Base-by-base conservation (phyloP, 2,888 invertebrate genomes). In the Phalera bucephala region DNA sequence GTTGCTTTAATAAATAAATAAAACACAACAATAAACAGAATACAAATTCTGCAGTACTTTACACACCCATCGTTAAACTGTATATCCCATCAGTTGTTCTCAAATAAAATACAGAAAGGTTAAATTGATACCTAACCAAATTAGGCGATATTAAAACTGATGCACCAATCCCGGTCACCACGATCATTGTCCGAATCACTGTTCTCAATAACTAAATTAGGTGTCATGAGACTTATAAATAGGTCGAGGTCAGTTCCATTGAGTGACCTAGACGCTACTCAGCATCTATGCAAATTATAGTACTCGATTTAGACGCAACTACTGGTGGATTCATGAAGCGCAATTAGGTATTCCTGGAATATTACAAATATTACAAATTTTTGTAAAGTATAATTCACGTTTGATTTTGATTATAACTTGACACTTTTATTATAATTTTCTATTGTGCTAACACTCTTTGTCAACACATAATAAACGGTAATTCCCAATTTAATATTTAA, bases 201-300 rank as follows among this genome's bases (percentile, higher is more conserved):
- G 71, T 48, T 70, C 76, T 64, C 67, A 77, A 80, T 81, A 67
- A 62, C 58, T 68, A 66, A 76, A 77, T 75, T 74, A 71, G 66
- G 64, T 77, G 74, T 70, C 69, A 52, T 64, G 54, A 49, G 50
- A 59, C 45, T 52, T 32, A 35, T 54, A 83, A 77, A 80, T 72
- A 51, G 85, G 86, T 80, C 84, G 83, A 87, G 86, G 85, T 62
- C 74, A 68, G 40, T 48, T 71, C 57, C 40, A 57, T 61, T 56
- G 52, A 40, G 47, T 54, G 69, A 71, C 66, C 70, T 72, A 71
- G 65, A 27, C 14, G 27, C 14, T n/a, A 25, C 49, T 44, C 44
- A 57, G 40, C 40, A 54, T 54, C 32, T 52, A 43, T 57, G 48
- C 40, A 47, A 55, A 52, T 56, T 45, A 54, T 38, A 17, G 17